A percentile compares a stretch with the other conserved stretches of the same genome.
phyloP scores from a whole-genome alignment of 2,113 vertebrate genomes.

The Tragulus kanchil region DNA sequence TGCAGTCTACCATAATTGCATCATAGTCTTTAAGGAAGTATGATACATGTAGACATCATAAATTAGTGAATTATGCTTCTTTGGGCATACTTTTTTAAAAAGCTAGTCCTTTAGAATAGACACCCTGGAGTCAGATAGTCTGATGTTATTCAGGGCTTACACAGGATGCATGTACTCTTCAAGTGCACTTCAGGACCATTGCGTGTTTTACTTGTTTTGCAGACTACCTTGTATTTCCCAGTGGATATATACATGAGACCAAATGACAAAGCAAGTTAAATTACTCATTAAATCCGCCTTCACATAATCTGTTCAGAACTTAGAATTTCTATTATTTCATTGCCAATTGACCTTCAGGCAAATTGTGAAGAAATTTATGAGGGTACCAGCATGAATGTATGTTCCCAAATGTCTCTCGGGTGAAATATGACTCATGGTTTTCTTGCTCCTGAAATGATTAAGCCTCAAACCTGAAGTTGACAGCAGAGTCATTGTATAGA shows the following conservation, averaged over 20 bases:
- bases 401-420: conserved; percentile 49
- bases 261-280: conserved; percentile 24
- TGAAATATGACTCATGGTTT: conserved; percentile 57
- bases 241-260: neutral
- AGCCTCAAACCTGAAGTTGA: conserved; percentile 73
- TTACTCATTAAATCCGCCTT: conserved; percentile 45
- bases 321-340: conserved; percentile 65
- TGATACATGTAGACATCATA: neutral
- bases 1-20: neutral
- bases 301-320: conserved; percentile 34
- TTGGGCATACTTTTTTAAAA: conserved; percentile 6
- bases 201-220: conserved; percentile 1
- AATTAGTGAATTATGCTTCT: neutral
- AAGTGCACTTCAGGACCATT: neutral
- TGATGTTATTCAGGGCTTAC: neutral
- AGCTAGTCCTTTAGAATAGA: neutral
- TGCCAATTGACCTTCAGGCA: conserved; percentile 60
- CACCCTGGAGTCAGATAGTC: neutral
- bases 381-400: conserved; percentile 35
- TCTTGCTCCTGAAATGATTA: conserved; percentile 75
- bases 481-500: conserved; percentile 72
- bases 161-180: neutral
- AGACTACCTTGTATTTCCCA: neutral
- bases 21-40: conserved; percentile 22
- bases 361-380: conserved; percentile 64